phyloP scores from a whole-genome alignment of 2,797 vertebrate genomes.

The Cetoscarus ocellatus region DNA sequence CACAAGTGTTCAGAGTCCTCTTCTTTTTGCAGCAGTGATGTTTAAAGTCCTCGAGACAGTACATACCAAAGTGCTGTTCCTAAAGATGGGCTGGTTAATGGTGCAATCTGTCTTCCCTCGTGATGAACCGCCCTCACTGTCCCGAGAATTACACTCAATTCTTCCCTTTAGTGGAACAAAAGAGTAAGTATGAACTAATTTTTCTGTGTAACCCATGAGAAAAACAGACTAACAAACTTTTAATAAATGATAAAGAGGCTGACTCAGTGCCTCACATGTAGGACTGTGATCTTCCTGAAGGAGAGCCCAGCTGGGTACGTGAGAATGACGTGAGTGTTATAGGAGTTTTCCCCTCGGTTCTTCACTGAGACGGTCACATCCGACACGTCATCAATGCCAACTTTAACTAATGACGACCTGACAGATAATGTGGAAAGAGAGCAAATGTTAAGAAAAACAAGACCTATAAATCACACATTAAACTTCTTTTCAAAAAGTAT shows the following conservation, averaged over 20 bases:
- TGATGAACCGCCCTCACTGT: slow-evolving; percentile 42
- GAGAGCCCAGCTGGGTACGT: slow-evolving; percentile 85
- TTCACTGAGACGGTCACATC: slow-evolving; percentile 78
- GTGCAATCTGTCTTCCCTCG: slow-evolving; percentile 71
- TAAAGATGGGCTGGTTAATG: slow-evolving; percentile 83
- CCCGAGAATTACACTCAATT: slow-evolving; percentile 75
- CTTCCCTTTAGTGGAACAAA: slow-evolving; percentile 54
- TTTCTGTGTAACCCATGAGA: accelerated
- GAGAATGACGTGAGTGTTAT: slow-evolving; percentile 79
- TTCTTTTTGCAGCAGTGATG: not conserved
- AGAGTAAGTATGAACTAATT: not conserved
- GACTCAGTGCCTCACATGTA: slow-evolving; percentile 74
- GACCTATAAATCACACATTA: not conserved
- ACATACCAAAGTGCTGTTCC: slow-evolving; percentile 72
- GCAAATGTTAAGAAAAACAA: not conserved
- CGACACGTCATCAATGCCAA: slow-evolving; percentile 85
- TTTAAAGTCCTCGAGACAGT: not conserved
- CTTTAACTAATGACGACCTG: slow-evolving; percentile 73
- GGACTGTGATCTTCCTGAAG: slow-evolving; percentile 74
- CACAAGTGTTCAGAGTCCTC: not conserved
- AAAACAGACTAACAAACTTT: not conserved
- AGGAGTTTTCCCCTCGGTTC: slow-evolving; percentile 88
- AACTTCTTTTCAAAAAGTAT: not conserved
- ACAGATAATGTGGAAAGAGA: not conserved
- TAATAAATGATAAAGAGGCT: not conserved